phyloP scores from a whole-genome alignment of 2,797 vertebrate genomes.

The Oceanodroma leucorhoa region DNA sequence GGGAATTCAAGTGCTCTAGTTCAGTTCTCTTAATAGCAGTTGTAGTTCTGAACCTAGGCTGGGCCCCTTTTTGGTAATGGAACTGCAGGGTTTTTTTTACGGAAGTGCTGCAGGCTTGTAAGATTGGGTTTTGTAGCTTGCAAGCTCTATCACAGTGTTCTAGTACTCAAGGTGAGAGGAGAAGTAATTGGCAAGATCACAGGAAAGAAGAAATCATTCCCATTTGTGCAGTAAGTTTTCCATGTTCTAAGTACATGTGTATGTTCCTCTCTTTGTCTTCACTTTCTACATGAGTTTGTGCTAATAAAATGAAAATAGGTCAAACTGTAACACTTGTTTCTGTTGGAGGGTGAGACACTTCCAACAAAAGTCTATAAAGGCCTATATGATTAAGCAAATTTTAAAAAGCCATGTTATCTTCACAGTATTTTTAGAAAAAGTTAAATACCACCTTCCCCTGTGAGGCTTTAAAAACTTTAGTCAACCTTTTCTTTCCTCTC shows the following conservation, averaged over 20 bases:
- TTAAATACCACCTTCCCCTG: background rate
- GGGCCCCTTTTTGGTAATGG: background rate
- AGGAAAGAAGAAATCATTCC: background rate
- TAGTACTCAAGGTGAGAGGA: background rate
- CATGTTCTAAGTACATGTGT: background rate
- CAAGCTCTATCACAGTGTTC: background rate
- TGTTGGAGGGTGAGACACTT: background rate
- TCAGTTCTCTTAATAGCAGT: background rate
- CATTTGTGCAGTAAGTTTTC: slow-evolving; percentile 6
- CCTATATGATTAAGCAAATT: background rate
- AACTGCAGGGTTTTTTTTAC: background rate
- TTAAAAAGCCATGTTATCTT: background rate
- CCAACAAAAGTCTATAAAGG: background rate
- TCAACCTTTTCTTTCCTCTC: background rate
- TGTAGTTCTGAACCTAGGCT: background rate
- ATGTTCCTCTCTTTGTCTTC: slow-evolving; percentile 4
- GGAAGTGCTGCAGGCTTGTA: background rate
- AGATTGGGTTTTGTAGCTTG: background rate
- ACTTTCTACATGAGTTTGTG: slow-evolving; percentile 22
- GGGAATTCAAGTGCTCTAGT: background rate
- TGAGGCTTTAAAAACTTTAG: background rate
- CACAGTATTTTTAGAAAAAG: background rate
- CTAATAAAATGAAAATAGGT: slow-evolving; percentile 52
- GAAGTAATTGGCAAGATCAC: background rate
- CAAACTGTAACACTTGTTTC: background rate